A percentile compares a stretch with the other conserved stretches of the same genome.
These are phyloP conservation scores for Brachyptera putata DNA, from an alignment of 2,888 invertebrate species.

Conservation along the genomic window DNA sequence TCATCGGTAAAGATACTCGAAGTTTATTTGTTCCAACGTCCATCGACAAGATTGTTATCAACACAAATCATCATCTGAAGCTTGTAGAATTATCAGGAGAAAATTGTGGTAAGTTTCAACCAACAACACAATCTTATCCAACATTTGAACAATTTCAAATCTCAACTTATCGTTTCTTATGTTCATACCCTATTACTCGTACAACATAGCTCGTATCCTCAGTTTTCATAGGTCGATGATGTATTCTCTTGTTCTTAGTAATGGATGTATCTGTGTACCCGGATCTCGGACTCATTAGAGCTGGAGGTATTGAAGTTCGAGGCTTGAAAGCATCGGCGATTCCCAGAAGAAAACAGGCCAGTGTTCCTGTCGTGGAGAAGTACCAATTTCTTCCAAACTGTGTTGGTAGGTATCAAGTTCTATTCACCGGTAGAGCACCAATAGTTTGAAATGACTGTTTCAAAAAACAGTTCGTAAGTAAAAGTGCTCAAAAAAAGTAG, in stretches of 20 bases:
- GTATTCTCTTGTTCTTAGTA: background rate
- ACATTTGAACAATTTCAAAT: no score
- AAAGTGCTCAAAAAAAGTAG: no score
- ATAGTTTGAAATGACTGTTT: no score
- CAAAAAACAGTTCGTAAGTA: no score
- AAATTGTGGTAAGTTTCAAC: no score
- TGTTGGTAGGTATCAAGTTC: background rate
- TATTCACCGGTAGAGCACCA: no score
- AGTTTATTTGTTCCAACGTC: slow-evolving; percentile 71
- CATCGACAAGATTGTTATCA: slow-evolving; percentile 66
- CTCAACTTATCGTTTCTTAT: no score
- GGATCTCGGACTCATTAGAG: slow-evolving; percentile 51
- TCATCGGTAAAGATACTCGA: slow-evolving; percentile 64
- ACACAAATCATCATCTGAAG: slow-evolving; percentile 58
- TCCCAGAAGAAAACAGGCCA: slow-evolving; percentile 60
- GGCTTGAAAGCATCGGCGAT: slow-evolving; percentile 75
- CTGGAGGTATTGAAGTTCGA: slow-evolving; percentile 72
- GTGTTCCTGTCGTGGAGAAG: slow-evolving; percentile 72
- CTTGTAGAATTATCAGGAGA: slow-evolving; percentile 40
- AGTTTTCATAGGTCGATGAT: background rate
- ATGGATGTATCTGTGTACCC: slow-evolving; percentile 49
- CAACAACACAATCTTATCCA: no score
- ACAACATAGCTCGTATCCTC: background rate
- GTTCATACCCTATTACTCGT: no score
- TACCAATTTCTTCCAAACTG: slow-evolving; percentile 66